phyloP scores from a whole-genome alignment of 2,888 invertebrate species.

The Nysson spinosus region DNA sequence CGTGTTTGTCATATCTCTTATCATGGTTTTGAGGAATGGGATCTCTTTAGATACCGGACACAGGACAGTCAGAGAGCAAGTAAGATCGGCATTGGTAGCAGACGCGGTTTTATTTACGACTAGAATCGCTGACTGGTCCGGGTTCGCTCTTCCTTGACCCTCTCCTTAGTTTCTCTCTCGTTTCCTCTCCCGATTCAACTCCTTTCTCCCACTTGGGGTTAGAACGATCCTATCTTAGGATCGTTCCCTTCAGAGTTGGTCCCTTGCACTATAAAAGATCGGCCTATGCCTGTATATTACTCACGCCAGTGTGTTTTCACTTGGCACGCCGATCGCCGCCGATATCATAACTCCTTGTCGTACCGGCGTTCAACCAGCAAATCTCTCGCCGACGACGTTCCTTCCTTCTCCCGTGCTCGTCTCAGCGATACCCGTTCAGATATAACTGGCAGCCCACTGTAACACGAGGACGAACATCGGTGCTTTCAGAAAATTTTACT shows the following conservation, averaged over 20 bases:
- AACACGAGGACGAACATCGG: slow-evolving; percentile 57
- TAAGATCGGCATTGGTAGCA: slow-evolving; percentile 71
- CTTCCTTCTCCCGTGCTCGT: slow-evolving; percentile 34
- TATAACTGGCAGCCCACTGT: slow-evolving; percentile 53
- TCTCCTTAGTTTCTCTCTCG: slow-evolving; percentile 48
- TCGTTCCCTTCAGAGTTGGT: slow-evolving; percentile 71
- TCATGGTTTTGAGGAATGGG: no score
- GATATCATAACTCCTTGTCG: slow-evolving; percentile 78
- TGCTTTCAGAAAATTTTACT: slow-evolving; percentile 42
- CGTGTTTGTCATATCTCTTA: no score
- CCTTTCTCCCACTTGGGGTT: no score
- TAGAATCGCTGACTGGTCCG: slow-evolving; percentile 69
- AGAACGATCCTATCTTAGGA: slow-evolving; percentile 75
- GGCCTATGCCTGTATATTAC: slow-evolving; percentile 76
- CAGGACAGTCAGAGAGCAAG: slow-evolving; percentile 8
- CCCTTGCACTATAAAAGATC: slow-evolving; percentile 73
- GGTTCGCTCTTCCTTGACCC: slow-evolving; percentile 72
- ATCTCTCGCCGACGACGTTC: slow-evolving; percentile 63
- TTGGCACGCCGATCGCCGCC: slow-evolving; percentile 76
- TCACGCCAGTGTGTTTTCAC: slow-evolving; percentile 77
- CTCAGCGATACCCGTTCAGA: slow-evolving; percentile 72
- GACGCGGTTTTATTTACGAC: slow-evolving; percentile 72
- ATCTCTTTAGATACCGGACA: slow-evolving; percentile 12
- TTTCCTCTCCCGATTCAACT: no score
- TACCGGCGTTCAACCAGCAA: slow-evolving; percentile 70